Evolutionary conservation across 1,140 invertebrate genomes (phyloP).

Genomic region (Linepithema humile): DNA sequence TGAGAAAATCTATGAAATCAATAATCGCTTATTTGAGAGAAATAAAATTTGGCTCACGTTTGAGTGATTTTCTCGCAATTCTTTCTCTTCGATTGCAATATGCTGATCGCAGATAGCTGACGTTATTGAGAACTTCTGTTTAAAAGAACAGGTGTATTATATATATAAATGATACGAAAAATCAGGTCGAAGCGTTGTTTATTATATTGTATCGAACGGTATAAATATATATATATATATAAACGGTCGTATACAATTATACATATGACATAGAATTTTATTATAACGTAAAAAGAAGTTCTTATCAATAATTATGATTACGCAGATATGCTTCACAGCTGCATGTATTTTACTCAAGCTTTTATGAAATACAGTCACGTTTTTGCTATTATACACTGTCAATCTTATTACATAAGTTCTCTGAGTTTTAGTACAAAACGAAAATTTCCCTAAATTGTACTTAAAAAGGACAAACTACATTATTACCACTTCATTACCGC

Average conservation of each 20-base stretch:
- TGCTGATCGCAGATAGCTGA: not conserved
- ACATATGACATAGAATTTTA: slow-evolving; percentile 63
- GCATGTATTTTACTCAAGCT: slow-evolving; percentile 75
- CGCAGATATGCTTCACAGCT: slow-evolving; percentile 71
- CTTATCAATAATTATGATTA: slow-evolving; percentile 69
- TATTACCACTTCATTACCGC: too few species aligned
- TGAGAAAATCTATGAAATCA: not conserved
- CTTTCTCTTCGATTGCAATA: slow-evolving; percentile 12
- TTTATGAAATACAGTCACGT: slow-evolving; percentile 75
- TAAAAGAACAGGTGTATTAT: slow-evolving; percentile 32
- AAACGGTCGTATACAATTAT: slow-evolving; percentile 27
- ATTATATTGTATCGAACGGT: slow-evolving; percentile 54
- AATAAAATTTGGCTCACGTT: not conserved
- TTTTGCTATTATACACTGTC: slow-evolving; percentile 72
- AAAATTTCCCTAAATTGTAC: too few species aligned
- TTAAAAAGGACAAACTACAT: too few species aligned
- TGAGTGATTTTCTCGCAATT: not conserved
- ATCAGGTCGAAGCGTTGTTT: slow-evolving; percentile 55
- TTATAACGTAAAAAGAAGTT: slow-evolving; percentile 68
- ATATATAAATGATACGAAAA: slow-evolving; percentile 23
- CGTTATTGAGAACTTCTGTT: slow-evolving; percentile 12
- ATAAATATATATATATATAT: slow-evolving; percentile 32
- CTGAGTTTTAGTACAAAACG: not conserved
- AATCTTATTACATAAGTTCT: not conserved
- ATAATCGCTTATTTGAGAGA: not conserved